Evolutionary conservation across 2,797 vertebrate species (phyloP).

Genomic region (Enteromius radiatus): DNA sequence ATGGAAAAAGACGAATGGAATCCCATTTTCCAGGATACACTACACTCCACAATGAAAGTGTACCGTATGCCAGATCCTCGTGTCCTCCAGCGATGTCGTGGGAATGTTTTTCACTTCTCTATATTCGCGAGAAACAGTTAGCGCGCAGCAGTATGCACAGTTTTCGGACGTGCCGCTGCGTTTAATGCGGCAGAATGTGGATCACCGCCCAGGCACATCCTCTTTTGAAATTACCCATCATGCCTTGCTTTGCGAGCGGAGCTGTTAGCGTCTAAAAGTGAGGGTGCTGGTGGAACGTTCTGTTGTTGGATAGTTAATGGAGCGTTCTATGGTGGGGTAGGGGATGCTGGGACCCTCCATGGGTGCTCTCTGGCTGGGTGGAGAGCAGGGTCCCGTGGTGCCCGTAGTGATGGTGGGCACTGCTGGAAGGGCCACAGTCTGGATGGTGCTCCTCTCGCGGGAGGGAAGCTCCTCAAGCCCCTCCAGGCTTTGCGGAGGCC

Average conservation of each 20-base stretch:
- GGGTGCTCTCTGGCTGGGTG: conserved; percentile 72
- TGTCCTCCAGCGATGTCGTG: conserved; percentile 12
- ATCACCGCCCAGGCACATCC: conserved; percentile 4
- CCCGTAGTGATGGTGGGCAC: conserved; percentile 71
- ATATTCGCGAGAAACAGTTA: conserved; percentile 26
- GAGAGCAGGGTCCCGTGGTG: conserved; percentile 68
- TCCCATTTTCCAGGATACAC: conserved; percentile 48
- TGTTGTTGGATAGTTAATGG: conserved; percentile 63
- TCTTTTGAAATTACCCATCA: conserved; percentile 25
- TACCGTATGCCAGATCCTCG: conserved; percentile 22
- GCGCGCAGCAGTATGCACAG: conserved; percentile 10
- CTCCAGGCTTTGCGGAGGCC: conserved; percentile 78
- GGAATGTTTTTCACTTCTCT: conserved; percentile 27
- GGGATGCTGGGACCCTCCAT: conserved; percentile 67
- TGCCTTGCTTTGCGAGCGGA: background rate
- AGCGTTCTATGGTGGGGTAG: conserved; percentile 72
- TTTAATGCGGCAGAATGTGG: conserved; percentile 12
- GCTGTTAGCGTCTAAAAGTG: conserved; percentile 79
- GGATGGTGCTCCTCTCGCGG: conserved; percentile 78
- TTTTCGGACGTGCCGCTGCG: conserved; percentile 33
- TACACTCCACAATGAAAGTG: conserved; percentile 31
- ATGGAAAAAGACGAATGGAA: conserved; percentile 49
- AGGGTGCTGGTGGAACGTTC: conserved; percentile 78
- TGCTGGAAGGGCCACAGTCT: conserved; percentile 79
- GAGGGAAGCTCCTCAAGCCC: conserved; percentile 76